A percentile compares a stretch with the other conserved stretches of the same genome.
Conservation (phyloP, 1,140 invertebrate genomes). For the Odontomachus brunneus region DNA sequence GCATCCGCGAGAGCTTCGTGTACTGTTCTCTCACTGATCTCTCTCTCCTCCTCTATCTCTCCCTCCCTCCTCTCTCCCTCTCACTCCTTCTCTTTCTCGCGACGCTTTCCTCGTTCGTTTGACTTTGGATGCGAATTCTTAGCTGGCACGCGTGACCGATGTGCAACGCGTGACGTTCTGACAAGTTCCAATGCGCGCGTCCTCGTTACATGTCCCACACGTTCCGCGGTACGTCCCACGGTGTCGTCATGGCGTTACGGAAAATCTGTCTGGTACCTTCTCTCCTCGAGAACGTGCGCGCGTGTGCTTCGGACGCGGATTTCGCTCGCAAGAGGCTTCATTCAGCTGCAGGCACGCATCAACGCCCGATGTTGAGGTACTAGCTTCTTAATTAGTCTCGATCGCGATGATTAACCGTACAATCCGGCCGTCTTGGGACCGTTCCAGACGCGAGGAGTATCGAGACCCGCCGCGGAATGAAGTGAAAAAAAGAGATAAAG, state of each 20-base stretch:
- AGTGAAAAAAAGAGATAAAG: too few species aligned
- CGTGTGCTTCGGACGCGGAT: neutral
- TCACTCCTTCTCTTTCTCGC: neutral
- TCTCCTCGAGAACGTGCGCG: neutral
- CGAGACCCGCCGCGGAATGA: too few species aligned
- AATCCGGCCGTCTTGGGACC: too few species aligned
- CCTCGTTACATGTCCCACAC: constrained; percentile 66
- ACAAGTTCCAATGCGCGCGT: constrained; percentile 36
- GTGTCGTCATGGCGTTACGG: constrained; percentile 1
- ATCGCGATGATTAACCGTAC: constrained; percentile 2
- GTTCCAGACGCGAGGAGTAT: too few species aligned
- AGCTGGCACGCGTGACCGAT: constrained; percentile 72
- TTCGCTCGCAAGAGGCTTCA: neutral
- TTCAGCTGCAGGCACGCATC: neutral
- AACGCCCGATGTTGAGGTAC: neutral
- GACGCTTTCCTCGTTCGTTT: constrained; percentile 46
- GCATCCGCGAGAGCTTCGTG: neutral
- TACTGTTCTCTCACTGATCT: neutral
- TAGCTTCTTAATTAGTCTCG: constrained; percentile 8
- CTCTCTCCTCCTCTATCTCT: neutral
- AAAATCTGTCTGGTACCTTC: constrained; percentile 17
- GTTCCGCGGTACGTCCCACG: constrained; percentile 37
- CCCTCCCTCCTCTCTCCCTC: neutral
- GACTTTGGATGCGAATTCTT: constrained; percentile 62
- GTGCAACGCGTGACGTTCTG: constrained; percentile 64